phyloP scores from a whole-genome alignment of 2,113 vertebrate genomes.

The Strix uralensis region DNA sequence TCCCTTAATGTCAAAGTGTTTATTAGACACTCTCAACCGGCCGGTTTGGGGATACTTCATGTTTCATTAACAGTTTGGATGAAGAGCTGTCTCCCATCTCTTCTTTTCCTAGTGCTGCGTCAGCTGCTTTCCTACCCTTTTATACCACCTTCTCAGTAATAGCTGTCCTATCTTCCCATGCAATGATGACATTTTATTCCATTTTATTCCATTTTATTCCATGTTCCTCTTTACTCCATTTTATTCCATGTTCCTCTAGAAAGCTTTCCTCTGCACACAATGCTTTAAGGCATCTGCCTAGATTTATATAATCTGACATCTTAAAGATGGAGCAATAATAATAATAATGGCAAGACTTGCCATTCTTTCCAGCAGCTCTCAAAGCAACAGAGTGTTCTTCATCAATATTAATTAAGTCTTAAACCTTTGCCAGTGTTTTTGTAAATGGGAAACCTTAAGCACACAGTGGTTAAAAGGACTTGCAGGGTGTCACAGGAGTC shows the following conservation, averaged over 20 bases:
- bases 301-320: conserved; percentile 31
- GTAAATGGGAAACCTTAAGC: not conserved
- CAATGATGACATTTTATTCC: not conserved
- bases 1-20: not conserved
- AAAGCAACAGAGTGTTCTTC: not conserved
- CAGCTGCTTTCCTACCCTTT: not conserved
- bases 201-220: not conserved
- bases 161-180: not conserved
- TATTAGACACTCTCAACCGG: not conserved
- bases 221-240: not conserved
- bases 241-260: not conserved
- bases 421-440: not conserved
- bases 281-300: conserved; percentile 3
- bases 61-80: not conserved
- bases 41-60: not conserved
- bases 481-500: not conserved
- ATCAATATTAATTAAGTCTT: not conserved
- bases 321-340: not conserved
- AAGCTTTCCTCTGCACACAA: not conserved
- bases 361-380: not conserved
- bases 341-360: not conserved
- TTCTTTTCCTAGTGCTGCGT: not conserved
- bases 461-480: not conserved
- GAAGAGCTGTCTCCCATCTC: not conserved
- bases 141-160: not conserved